Evolutionary conservation across 1,140 invertebrate genomes (phyloP).

Genomic region (Archivesica marissinica): DNA sequence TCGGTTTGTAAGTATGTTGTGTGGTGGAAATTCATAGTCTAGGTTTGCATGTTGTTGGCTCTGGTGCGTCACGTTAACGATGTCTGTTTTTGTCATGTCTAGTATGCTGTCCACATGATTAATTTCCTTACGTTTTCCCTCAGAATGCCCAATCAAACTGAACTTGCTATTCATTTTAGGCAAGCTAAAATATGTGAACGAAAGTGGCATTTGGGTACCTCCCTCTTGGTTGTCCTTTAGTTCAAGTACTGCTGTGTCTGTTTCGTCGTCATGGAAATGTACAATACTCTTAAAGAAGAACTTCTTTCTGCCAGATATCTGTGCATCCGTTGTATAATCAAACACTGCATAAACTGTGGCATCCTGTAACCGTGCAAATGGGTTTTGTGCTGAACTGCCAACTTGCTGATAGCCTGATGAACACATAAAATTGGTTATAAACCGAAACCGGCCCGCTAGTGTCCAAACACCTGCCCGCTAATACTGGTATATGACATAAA

Average conservation of each 20-base stretch:
- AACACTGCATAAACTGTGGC: not conserved
- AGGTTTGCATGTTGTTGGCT: not conserved
- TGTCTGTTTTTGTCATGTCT: slow-evolving; percentile 16
- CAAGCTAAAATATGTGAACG: slow-evolving; percentile 18
- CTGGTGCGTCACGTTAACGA: not conserved
- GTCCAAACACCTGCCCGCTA: not conserved
- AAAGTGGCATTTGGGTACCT: not conserved
- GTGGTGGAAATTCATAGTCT: not conserved
- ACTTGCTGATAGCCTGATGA: slow-evolving; percentile 22
- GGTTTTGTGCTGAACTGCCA: not conserved
- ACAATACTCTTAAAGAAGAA: slow-evolving; percentile 11
- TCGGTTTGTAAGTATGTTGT: not conserved
- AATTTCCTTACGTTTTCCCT: slow-evolving; percentile 10
- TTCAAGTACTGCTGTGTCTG: slow-evolving; percentile 34
- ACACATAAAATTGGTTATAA: too few relatives aligned
- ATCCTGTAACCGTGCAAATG: not conserved
- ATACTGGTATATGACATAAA: not conserved
- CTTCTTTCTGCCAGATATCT: not conserved
- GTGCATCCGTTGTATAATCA: not conserved
- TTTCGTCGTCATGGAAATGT: slow-evolving; percentile 9
- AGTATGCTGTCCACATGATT: slow-evolving; percentile 17
- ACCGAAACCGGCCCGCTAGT: too few relatives aligned
- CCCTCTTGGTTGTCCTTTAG: not conserved
- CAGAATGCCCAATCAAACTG: slow-evolving; percentile 1
- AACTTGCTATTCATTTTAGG: slow-evolving; percentile 18